Conservation (phyloP, 2,888 invertebrate genomes). For the Dynastes maya region DNA sequence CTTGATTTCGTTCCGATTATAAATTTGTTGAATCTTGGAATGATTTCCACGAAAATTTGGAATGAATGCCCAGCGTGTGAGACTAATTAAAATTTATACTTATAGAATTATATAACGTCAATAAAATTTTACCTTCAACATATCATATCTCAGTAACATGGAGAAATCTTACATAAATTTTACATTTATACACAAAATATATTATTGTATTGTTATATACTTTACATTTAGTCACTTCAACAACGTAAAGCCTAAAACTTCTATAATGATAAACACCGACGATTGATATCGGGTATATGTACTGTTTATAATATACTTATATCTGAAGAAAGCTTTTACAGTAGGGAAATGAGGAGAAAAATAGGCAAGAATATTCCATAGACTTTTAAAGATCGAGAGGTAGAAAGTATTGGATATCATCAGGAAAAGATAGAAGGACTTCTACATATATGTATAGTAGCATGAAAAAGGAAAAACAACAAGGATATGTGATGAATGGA, state of each 20-base stretch:
- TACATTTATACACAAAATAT: constrained; percentile 52
- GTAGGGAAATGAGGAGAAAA: no score
- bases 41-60: not conserved
- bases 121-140: constrained; percentile 39
- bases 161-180: constrained; percentile 43
- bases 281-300: constrained; percentile 17
- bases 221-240: constrained; percentile 38
- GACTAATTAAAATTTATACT: not conserved
- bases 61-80: not conserved
- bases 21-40: constrained; percentile 8
- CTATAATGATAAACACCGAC: constrained; percentile 47
- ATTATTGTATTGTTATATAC: constrained; percentile 43
- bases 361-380: not conserved
- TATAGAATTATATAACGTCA: constrained; percentile 33
- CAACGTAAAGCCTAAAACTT: constrained; percentile 47
- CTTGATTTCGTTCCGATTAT: not conserved
- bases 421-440: constrained; percentile 22
- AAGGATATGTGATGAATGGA: constrained; percentile 49
- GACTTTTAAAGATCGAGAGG: not conserved
- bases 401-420: constrained; percentile 12
- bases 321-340: not conserved
- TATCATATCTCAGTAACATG: constrained; percentile 29
- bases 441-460: not conserved
- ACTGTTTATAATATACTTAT: constrained; percentile 9
- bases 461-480: constrained; percentile 12